These are phyloP conservation scores for Poliocrania exsul DNA, from an alignment of 2,797 vertebrate species.

Conservation along the genomic window DNA sequence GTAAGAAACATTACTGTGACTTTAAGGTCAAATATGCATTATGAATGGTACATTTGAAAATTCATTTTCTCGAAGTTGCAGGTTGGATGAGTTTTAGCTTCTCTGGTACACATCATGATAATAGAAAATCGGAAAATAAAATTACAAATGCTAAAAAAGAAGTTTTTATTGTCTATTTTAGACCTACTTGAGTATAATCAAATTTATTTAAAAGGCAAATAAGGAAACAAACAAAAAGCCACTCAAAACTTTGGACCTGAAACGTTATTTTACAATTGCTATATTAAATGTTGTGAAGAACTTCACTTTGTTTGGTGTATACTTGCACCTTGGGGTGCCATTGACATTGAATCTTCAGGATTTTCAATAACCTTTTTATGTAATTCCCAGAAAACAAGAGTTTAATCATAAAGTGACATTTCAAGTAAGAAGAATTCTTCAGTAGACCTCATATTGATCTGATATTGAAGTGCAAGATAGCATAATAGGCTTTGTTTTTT, in stretches of 20 bases:
- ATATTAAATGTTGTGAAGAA: not conserved
- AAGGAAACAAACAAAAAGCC: not conserved
- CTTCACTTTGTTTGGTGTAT: not conserved
- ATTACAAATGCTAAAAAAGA: not conserved
- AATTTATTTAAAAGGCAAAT: not conserved
- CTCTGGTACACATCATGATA: not conserved
- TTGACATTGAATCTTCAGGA: not conserved
- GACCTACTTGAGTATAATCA: not conserved
- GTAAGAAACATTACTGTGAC: not conserved
- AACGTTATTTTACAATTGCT: not conserved
- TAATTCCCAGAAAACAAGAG: not conserved
- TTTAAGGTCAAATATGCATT: not conserved
- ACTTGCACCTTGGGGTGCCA: rapidly evolving
- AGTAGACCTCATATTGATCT: not conserved
- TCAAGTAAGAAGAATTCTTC: not conserved
- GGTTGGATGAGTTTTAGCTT: not conserved
- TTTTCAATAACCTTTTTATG: not conserved
- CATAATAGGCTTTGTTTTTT: not conserved
- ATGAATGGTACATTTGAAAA: not conserved
- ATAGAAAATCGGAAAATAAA: not conserved
- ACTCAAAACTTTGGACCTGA: not conserved
- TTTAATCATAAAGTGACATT: not conserved
- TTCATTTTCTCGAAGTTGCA: not conserved
- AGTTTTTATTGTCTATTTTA: not conserved
- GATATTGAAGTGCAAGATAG: not conserved